Conservation (phyloP, 2,888 invertebrate species). For the Cosmorhoe ocellata region DNA sequence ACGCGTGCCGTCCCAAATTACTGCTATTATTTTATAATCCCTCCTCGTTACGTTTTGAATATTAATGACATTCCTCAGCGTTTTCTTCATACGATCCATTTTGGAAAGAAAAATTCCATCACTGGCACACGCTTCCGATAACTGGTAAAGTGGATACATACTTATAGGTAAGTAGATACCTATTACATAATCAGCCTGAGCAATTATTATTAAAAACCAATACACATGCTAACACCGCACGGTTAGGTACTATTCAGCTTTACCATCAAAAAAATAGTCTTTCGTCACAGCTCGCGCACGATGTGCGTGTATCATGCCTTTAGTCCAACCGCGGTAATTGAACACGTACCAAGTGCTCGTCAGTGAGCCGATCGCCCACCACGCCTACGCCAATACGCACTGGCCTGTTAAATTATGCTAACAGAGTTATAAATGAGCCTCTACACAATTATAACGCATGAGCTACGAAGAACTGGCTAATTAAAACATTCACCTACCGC, state of each 20-base stretch:
- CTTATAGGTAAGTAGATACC: not conserved
- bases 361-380: too few species aligned
- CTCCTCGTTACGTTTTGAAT: conserved; percentile 80
- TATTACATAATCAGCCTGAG: not conserved
- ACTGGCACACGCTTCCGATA: conserved; percentile 57
- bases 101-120: conserved; percentile 64
- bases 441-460: conserved; percentile 57
- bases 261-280: too few species aligned
- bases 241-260: too few species aligned
- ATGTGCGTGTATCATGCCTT: too few species aligned
- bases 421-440: conserved; percentile 65
- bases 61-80: conserved; percentile 79
- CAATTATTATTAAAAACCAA: too few species aligned
- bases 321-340: too few species aligned
- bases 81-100: conserved; percentile 66
- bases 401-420: conserved; percentile 64
- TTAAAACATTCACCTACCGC: conserved; percentile 77
- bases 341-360: too few species aligned
- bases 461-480: conserved; percentile 55
- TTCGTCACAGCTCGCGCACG: too few species aligned
- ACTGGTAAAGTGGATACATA: not conserved
- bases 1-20: conserved; percentile 76
- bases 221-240: too few species aligned
- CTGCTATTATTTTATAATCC: conserved; percentile 82
- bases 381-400: conserved; percentile 29